Percentiles rank a stretch among this genome's conserved stretches.
Conservation (phyloP, 2,113 vertebrate genomes). For the Pleuronectes platessa region DNA sequence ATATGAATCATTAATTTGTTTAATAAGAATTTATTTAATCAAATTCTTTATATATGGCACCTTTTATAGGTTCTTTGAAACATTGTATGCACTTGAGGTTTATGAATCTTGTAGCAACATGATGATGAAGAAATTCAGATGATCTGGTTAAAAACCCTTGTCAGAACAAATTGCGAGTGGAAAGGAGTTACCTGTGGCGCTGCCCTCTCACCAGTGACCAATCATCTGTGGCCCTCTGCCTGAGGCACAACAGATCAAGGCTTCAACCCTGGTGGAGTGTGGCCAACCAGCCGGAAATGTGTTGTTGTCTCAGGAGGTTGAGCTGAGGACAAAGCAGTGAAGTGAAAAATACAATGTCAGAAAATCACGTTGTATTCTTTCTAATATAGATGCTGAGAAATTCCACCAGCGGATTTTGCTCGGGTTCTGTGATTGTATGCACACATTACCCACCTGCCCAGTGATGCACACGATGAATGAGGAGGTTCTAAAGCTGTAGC, state of each 20-base stretch:
- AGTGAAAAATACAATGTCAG: conserved; percentile 1
- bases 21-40: not conserved
- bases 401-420: not conserved
- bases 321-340: conserved; percentile 38
- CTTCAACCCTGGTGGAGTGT: conserved; percentile 22
- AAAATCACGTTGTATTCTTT: not conserved
- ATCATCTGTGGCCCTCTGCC: conserved; percentile 42
- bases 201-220: conserved; percentile 18
- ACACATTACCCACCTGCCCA: not conserved
- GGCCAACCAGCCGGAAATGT: conserved; percentile 17
- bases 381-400: not conserved
- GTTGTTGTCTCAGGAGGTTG: conserved; percentile 42
- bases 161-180: conserved; percentile 16
- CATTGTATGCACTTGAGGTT: not conserved
- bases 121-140: conserved; percentile 6
- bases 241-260: conserved; percentile 33
- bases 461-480: not conserved
- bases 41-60: not conserved
- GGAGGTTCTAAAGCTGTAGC: not conserved
- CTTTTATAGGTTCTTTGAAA: not conserved
- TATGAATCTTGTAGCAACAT: not conserved
- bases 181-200: not conserved
- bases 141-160: conserved; percentile 21
- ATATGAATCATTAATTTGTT: not conserved
- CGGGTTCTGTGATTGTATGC: not conserved